phyloP scores from a whole-genome alignment of 2,888 invertebrate species.

The Heliconius aoede region DNA sequence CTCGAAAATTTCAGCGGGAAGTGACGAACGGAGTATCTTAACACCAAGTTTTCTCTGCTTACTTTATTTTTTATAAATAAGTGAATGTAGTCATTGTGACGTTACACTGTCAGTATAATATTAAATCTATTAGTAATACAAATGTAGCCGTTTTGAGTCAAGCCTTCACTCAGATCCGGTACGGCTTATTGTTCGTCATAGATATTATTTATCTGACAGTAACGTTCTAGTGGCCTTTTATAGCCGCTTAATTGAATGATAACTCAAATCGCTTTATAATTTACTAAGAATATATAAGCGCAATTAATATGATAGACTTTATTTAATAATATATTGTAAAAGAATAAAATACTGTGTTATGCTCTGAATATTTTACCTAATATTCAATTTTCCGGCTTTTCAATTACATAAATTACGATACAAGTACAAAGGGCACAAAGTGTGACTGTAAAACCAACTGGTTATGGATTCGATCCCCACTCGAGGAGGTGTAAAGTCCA shows the following conservation, averaged over 20 bases:
- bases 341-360: too few species aligned
- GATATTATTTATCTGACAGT: constrained; percentile 32
- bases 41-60: too few species aligned
- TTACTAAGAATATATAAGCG: constrained; percentile 18
- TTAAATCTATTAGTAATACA: not conserved
- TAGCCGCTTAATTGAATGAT: constrained; percentile 31
- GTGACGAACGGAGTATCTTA: too few species aligned
- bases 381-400: not conserved
- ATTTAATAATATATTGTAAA: constrained; percentile 3
- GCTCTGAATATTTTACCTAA: too few species aligned
- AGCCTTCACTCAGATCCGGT: constrained; percentile 47
- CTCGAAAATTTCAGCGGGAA: too few species aligned
- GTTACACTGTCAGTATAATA: not conserved
- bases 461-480: too few species aligned
- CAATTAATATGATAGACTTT: constrained; percentile 28
- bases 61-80: too few species aligned
- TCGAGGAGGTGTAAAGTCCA: too few species aligned
- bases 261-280: constrained; percentile 23
- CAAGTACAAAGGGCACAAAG: too few species aligned
- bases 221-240: constrained; percentile 39
- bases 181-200: constrained; percentile 40
- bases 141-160: constrained; percentile 2
- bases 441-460: too few species aligned
- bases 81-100: too few species aligned
- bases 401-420: not conserved